Conservation (phyloP, 2,888 invertebrate genomes). For the Dasypogon diadema region DNA sequence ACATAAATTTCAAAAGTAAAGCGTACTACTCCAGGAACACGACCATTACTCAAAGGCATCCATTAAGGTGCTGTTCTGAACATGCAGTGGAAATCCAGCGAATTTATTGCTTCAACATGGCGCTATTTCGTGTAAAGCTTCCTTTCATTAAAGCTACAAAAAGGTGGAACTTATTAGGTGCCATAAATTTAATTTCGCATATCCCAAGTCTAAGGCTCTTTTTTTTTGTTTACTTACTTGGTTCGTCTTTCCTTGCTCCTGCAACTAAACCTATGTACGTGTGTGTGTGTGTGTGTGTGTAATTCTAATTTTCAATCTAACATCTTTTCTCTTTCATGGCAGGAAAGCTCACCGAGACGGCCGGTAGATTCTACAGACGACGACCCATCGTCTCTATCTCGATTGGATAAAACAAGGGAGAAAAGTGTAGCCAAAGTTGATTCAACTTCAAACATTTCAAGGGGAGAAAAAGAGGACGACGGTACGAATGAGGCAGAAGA, state of each 20-base stretch:
- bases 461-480: conserved; percentile 25
- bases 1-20: neutral
- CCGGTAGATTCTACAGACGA: conserved; percentile 2
- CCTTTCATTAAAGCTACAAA: conserved; percentile 12
- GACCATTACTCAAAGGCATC: conserved; percentile 3
- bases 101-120: conserved; percentile 1
- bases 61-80: conserved; percentile 21
- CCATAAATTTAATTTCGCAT: conserved; percentile 53
- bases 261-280: neutral
- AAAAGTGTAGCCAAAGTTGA: conserved; percentile 16
- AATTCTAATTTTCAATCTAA: neutral
- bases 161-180: conserved; percentile 44
- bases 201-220: conserved; percentile 26
- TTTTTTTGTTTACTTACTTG: neutral
- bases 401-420: conserved; percentile 24
- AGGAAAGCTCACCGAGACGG: conserved; percentile 44
- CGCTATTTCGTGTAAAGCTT: conserved; percentile 8
- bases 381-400: neutral
- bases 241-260: neutral
- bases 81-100: conserved; percentile 5
- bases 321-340: conserved; percentile 18
- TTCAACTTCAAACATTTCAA: neutral
- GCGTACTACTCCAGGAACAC: neutral
- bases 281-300: conserved; percentile 14
- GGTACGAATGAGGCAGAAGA: conserved; percentile 46